phyloP scores from a whole-genome alignment of 2,113 vertebrate genomes.

The Silurus asotus region DNA sequence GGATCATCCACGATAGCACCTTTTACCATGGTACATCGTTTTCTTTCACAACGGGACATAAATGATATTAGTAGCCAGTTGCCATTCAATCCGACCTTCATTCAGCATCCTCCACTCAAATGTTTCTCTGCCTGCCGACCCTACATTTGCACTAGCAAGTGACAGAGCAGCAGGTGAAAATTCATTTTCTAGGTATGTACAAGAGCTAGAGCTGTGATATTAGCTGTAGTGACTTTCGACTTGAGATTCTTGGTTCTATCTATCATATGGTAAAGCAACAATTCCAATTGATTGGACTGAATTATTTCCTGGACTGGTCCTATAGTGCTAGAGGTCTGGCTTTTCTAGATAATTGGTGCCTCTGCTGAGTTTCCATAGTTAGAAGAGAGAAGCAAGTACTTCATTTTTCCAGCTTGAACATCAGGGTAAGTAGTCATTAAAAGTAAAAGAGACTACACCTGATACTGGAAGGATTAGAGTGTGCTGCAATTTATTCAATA shows the following conservation, averaged over 20 bases:
- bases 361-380: background rate
- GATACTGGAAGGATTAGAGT: background rate
- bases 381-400: background rate
- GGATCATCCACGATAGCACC: slow-evolving; percentile 10
- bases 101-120: background rate
- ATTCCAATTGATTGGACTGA: background rate
- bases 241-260: background rate
- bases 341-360: background rate
- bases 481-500: background rate
- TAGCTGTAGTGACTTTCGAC: background rate
- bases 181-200: background rate
- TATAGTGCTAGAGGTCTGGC: background rate
- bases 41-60: background rate
- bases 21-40: background rate
- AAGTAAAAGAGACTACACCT: background rate
- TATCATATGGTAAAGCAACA: background rate
- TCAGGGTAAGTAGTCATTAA: background rate
- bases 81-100: background rate
- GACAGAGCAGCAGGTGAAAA: background rate
- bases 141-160: background rate
- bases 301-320: background rate
- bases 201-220: background rate
- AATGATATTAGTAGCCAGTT: background rate
- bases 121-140: background rate
- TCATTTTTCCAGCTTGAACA: background rate